A percentile compares a stretch with the other conserved stretches of the same genome.
Conservation (phyloP, 2,113 vertebrate species). For the Pagrus major region DNA sequence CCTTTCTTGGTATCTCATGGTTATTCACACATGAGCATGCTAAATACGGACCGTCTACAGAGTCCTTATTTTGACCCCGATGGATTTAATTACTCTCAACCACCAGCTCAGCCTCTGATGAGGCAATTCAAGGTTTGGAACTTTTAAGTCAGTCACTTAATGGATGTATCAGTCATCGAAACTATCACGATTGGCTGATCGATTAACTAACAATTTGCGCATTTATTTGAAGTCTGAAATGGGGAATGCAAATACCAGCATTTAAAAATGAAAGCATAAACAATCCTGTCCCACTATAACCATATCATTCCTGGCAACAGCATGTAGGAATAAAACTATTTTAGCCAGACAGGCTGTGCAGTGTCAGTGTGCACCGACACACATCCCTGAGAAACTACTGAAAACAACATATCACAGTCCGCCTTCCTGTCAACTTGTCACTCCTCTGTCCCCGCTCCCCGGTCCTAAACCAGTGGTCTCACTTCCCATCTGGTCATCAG, state of each 20-base stretch:
- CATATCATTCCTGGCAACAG: neutral
- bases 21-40: neutral
- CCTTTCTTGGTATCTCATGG: slow-evolving; percentile 5
- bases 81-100: neutral
- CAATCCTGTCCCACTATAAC: neutral
- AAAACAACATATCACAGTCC: slow-evolving; percentile 29
- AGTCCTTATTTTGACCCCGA: neutral
- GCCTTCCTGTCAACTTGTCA: slow-evolving; percentile 42
- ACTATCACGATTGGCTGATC: neutral
- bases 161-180: neutral
- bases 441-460: neutral
- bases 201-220: neutral
- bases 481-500: slow-evolving; percentile 23
- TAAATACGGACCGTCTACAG: neutral
- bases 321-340: slow-evolving; percentile 9
- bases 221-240: neutral
- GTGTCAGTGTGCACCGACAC: slow-evolving; percentile 18
- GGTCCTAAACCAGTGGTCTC: slow-evolving; percentile 23
- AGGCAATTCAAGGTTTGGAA: too few species aligned
- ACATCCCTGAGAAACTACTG: neutral
- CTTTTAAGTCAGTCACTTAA: neutral
- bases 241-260: neutral
- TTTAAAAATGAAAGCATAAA: neutral
- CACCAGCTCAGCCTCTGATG: neutral
- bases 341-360: slow-evolving; percentile 32